A percentile compares a stretch with the other conserved stretches of the same genome.
phyloP scores from a whole-genome alignment of 2,888 invertebrate species.

The Electrophaes corylata region DNA sequence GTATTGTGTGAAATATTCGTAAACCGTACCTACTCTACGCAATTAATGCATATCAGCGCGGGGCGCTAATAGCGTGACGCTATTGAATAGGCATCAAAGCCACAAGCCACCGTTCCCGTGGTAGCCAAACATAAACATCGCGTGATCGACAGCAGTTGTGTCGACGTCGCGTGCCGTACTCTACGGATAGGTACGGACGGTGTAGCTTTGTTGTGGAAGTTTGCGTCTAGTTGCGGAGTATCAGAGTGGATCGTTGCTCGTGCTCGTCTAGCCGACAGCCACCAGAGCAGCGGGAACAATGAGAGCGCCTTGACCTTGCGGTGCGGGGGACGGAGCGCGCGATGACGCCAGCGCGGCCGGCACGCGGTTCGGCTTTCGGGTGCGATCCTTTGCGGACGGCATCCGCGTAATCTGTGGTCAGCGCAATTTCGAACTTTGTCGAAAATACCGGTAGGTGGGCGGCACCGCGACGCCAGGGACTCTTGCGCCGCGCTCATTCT shows the following conservation, averaged over 20 bases:
- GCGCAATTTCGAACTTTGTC: conserved; percentile 73
- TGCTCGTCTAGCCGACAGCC: conserved; percentile 60
- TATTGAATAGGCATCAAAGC: conserved; percentile 47
- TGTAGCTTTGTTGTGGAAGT: conserved; percentile 40
- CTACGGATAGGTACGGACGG: conserved; percentile 42
- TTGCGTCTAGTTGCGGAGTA: conserved; percentile 53
- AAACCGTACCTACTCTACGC: conserved; percentile 39
- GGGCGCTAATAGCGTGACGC: conserved; percentile 57
- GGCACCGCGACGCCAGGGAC: conserved; percentile 68
- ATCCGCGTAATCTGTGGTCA: conserved; percentile 83
- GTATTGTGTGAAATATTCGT: conserved; percentile 32
- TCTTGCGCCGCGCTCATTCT: conserved; percentile 72
- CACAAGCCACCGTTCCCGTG: conserved; percentile 69
- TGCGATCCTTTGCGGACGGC: conserved; percentile 81
- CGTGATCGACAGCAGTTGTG: conserved; percentile 72
- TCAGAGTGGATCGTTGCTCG: conserved; percentile 58
- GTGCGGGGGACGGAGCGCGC: conserved; percentile 62
- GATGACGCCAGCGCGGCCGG: conserved; percentile 81
- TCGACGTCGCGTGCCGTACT: conserved; percentile 51
- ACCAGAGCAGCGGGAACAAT: conserved; percentile 70
- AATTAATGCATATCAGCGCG: conserved; percentile 51
- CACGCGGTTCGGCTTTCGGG: conserved; percentile 81
- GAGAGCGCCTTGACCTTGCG: conserved; percentile 81
- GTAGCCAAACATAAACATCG: conserved; percentile 77
- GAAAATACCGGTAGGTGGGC: conserved; percentile 78